Base-by-base conservation (phyloP, 2,888 invertebrate genomes). In the Linnaemya vulpina region DNA sequence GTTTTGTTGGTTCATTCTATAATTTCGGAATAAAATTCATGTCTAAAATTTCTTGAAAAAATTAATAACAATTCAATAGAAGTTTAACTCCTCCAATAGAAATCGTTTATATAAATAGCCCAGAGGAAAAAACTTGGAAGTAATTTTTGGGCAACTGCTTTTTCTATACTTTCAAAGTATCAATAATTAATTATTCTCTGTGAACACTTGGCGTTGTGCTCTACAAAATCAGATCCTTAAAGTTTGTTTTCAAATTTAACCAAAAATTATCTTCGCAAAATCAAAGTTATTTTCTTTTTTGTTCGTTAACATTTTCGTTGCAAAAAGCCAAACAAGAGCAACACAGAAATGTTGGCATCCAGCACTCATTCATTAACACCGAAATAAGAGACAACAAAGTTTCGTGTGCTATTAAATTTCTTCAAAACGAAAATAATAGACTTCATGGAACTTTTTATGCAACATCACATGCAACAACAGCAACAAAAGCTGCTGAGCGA, bases 381-480 rank as follows among this genome's bases (percentile, higher is more conserved):
- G 30, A 13, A 43, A 58, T 15, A 7, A 38, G 38, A 22, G 20
- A 7, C 0, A n/a, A 55, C 1, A 10, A 71, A 55, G n/a, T 25
- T 22, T 43, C 46, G 25, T 58, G 13, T 13, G 30, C 71, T 43
- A 17, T 58, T 58, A 58, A 40, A 30, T 73, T 25, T 70, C 55
- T 22, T n/a, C 11, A 65, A 65, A 67, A 30, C 15, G 20, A 55
- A 67, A 76, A 76, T 53, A 75, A 75, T 35, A 67, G 22, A 58
- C 49, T 46, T 49, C 30, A 68, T 60, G 15, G 15, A 55, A 35
- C 35, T 60, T 53, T 58, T 58, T 51, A 3, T 17, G 22, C 35
- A 53, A 11, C 55, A 71, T 17, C 9, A 3, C 51, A 63, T 17
- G 15, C 3, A 30, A 30, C 30, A 30, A 5, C 30, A 30, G 5